Evolutionary conservation across 2,113 vertebrate genomes (phyloP).

Genomic region (Centropus unirufus): DNA sequence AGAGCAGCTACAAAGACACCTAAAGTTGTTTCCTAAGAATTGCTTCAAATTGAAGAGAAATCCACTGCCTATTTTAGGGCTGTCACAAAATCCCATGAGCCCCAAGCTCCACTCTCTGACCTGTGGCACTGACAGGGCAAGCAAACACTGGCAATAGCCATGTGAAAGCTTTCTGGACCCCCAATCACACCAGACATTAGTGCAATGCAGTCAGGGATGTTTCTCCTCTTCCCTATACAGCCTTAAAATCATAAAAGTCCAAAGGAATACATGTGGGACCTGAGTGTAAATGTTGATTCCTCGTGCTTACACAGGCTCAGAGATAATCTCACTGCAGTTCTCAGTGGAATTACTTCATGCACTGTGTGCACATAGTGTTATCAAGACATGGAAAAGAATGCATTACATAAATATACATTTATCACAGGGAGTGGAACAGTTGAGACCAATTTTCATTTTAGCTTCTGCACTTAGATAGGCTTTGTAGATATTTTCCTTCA

Average conservation of each 20-base stretch:
- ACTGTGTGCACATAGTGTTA: not conserved
- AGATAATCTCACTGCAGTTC: not conserved
- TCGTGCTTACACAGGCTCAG: not conserved
- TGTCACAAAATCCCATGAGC: not conserved
- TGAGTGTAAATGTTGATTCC: not conserved
- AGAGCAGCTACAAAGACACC: not conserved
- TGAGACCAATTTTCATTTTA: not conserved
- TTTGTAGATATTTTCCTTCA: slow-evolving; percentile 36
- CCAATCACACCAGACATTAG: not conserved
- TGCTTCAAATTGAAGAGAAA: not conserved
- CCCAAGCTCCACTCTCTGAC: not conserved
- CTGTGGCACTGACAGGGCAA: accelerated
- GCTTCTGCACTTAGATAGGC: not conserved
- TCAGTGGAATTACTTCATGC: not conserved
- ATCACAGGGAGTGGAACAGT: not conserved
- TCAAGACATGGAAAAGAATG: slow-evolving; percentile 16
- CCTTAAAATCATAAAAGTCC: not conserved
- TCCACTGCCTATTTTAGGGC: not conserved
- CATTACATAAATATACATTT: not conserved
- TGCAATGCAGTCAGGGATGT: not conserved
- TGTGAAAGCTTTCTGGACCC: not conserved
- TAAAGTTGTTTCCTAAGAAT: not conserved
- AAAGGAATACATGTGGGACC: not conserved
- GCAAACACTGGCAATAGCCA: not conserved
- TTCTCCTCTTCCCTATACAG: not conserved